phyloP scores from a whole-genome alignment of 1,140 invertebrate genomes.

The Drosophila pseudoobscura region DNA sequence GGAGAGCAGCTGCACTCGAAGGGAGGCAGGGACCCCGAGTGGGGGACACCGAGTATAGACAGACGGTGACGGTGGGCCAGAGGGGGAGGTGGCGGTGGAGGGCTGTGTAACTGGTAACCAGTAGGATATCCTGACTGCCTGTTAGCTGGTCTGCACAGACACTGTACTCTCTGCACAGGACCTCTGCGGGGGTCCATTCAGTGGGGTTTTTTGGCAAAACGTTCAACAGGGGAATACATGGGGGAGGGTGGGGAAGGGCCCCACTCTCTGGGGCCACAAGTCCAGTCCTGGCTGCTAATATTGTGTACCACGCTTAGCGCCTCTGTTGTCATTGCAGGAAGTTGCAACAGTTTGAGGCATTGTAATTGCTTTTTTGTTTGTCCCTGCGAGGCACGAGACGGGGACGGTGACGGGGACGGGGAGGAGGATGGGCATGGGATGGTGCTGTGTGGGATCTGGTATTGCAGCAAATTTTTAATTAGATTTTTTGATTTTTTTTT shows the following conservation, averaged over 20 bases:
- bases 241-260: not conserved
- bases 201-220: conserved; percentile 22
- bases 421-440: too few species aligned
- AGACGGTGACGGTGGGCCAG: not conserved
- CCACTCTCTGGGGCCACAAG: too few species aligned
- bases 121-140: conserved; percentile 76
- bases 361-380: conserved; percentile 81
- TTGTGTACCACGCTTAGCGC: conserved; percentile 69
- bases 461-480: conserved; percentile 76
- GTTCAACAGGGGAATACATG: conserved; percentile 37
- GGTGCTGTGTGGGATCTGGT: conserved; percentile 27
- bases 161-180: conserved; percentile 1
- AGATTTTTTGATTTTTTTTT: conserved; percentile 69
- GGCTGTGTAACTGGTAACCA: conserved; percentile 42
- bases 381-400: conserved; percentile 45
- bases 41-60: not conserved
- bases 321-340: conserved; percentile 79
- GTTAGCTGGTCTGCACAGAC: conserved; percentile 60
- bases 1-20: conserved; percentile 1
- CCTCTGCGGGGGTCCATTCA: conserved; percentile 10
- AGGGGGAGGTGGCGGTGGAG: not conserved
- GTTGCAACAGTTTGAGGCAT: conserved; percentile 79
- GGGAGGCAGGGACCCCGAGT: not conserved
- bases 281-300: conserved; percentile 59
- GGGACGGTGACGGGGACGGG: not conserved